Evolutionary conservation across 2,113 vertebrate species (phyloP).

Genomic region (Oriolus oriolus): DNA sequence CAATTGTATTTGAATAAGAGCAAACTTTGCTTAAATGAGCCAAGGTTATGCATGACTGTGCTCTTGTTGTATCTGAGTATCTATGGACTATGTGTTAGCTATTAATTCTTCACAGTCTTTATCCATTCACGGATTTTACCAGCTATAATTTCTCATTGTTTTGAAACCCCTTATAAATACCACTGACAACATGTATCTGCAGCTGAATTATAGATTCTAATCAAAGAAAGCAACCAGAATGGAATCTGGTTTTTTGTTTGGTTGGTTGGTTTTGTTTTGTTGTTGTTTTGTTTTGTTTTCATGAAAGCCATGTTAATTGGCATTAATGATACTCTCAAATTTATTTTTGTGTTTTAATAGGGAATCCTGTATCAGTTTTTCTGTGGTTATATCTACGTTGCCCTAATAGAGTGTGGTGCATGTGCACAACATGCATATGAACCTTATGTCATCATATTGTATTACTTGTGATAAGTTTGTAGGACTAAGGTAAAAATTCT

Average conservation of each 20-base stretch:
- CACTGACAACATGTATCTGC: not conserved
- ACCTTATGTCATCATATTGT: not conserved
- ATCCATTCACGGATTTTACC: not conserved
- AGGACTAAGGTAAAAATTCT: not conserved
- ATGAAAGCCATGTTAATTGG: not conserved
- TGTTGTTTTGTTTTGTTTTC: not conserved
- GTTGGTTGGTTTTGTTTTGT: not conserved
- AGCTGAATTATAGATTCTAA: not conserved
- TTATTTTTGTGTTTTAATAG: not conserved
- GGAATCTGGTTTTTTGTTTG: not conserved
- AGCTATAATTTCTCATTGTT: not conserved
- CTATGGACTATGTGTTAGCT: not conserved
- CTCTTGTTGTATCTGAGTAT: not conserved
- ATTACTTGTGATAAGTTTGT: not conserved
- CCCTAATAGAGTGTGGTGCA: not conserved
- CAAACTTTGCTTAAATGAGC: not conserved
- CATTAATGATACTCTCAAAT: not conserved
- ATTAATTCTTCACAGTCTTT: not conserved
- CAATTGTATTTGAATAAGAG: not conserved
- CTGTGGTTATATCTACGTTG: not conserved
- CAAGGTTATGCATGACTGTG: not conserved
- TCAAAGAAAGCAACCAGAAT: not conserved
- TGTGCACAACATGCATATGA: not conserved
- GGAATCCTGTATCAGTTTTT: not conserved
- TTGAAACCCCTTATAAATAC: not conserved